phyloP scores from a whole-genome alignment of 2,888 invertebrate genomes.

The Prostheceraeus crozeri region DNA sequence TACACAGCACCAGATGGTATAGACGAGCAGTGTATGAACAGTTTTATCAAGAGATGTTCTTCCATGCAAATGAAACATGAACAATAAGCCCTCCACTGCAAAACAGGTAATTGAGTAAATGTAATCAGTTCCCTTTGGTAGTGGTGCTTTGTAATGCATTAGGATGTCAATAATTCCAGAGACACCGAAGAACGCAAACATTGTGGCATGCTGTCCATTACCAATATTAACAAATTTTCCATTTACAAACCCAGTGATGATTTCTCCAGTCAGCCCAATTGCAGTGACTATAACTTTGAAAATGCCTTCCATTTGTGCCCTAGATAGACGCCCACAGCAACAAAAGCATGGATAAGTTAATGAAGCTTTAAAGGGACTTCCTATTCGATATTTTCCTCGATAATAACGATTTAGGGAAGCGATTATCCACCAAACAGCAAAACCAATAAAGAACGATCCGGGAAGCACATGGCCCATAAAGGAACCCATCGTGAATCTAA shows the following conservation, averaged over 20 bases:
- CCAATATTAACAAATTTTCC: conserved; percentile 52
- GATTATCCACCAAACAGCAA: conserved; percentile 50
- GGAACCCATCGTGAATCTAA: conserved; percentile 55
- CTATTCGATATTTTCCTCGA: conserved; percentile 43
- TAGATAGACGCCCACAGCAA: too few relatives aligned
- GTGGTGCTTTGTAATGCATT: conserved; percentile 33
- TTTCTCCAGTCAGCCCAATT: conserved; percentile 54
- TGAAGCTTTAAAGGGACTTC: too few relatives aligned
- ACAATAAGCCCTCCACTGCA: conserved; percentile 58
- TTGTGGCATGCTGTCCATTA: conserved; percentile 60
- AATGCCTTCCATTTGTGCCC: too few relatives aligned
- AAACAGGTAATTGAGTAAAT: too few relatives aligned
- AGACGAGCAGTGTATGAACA: conserved; percentile 58
- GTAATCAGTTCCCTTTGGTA: too few relatives aligned
- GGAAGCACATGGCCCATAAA: conserved; percentile 58
- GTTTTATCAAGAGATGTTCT: conserved; percentile 52
- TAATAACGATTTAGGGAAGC: conserved; percentile 47
- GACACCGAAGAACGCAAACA: conserved; percentile 60
- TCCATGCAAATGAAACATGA: conserved; percentile 59
- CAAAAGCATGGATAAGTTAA: too few relatives aligned
- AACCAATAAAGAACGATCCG: conserved; percentile 55
- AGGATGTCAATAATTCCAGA: conserved; percentile 54
- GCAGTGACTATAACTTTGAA: too few relatives aligned
- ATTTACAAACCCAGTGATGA: conserved; percentile 53
- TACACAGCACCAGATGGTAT: conserved; percentile 52